Percentiles rank a stretch among this genome's conserved stretches.
phyloP scores from a whole-genome alignment of 2,113 vertebrate species.

The Forbesichthys agassizii region DNA sequence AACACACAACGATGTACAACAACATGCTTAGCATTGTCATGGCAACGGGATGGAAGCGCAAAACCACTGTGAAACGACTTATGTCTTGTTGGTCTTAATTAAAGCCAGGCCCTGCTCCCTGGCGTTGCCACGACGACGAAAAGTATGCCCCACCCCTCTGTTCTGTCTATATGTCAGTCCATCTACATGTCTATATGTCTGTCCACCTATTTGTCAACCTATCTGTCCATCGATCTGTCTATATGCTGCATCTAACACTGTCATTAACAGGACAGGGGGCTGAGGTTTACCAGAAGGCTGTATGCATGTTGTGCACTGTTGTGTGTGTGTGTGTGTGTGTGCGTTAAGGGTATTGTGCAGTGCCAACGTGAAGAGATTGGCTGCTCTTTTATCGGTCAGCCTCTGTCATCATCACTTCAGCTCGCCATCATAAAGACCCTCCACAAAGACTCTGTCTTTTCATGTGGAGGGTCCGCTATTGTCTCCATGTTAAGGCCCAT shows the following conservation, averaged over 20 bases:
- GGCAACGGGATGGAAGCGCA: no score
- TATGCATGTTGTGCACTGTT: background rate
- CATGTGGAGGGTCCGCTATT: no score
- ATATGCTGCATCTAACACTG: background rate
- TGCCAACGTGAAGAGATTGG: no score
- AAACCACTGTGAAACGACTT: background rate
- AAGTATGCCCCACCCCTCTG: background rate
- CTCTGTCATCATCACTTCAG: no score
- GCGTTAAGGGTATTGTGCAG: no score
- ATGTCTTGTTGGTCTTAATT: background rate
- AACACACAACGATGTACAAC: no score
- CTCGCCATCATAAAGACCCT: no score
- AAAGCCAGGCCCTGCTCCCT: background rate
- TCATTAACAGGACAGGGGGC: background rate
- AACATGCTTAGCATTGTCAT: no score
- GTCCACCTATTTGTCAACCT: background rate
- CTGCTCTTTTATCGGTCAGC: no score
- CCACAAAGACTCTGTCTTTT: no score
- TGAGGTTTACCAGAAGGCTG: no score
- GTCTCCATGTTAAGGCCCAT: no score
- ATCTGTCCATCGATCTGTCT: background rate
- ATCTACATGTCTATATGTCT: background rate
- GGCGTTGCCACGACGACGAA: background rate
- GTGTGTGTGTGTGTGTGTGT: background rate
- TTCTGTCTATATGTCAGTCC: conserved; percentile 30